Percentiles rank a stretch among this genome's conserved stretches.
Evolutionary conservation across 2,797 vertebrate genomes (phyloP).

Genomic region (Urosaurus nigricauda): DNA sequence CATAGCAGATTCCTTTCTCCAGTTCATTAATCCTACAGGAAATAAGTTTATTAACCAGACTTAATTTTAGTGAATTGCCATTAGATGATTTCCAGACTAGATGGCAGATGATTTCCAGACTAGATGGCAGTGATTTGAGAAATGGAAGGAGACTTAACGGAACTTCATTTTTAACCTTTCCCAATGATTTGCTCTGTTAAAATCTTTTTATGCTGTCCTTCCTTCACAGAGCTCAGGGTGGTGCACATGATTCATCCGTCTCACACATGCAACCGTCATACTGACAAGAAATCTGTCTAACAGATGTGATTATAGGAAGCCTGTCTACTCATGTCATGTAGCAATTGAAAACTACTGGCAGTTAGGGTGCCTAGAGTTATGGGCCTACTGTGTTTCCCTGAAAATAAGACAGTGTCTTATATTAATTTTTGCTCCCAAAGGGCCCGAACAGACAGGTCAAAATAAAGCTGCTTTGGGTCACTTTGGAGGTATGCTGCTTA

Average conservation of each 20-base stretch:
- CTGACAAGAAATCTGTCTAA: neutral
- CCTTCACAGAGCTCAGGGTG: neutral
- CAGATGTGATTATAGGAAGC: neutral
- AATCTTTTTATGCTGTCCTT: neutral
- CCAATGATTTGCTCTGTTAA: neutral
- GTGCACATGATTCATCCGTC: neutral
- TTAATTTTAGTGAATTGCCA: constrained; percentile 1
- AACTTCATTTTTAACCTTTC: neutral
- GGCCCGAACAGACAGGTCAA: no score
- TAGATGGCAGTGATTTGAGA: neutral
- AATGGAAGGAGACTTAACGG: neutral
- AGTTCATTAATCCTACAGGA: constrained; percentile 18
- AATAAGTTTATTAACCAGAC: constrained; percentile 9
- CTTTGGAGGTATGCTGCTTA: no score
- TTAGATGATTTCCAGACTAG: neutral
- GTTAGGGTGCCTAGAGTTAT: neutral
- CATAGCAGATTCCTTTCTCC: constrained; percentile 10
- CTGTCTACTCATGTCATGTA: no score
- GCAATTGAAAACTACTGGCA: neutral
- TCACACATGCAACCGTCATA: neutral
- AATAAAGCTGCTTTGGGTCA: no score
- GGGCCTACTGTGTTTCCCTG: no score
- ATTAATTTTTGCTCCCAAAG: no score
- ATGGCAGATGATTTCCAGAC: neutral
- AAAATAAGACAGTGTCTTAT: no score